Evolutionary conservation across 2,888 invertebrate genomes (phyloP).

Genomic region (Phalangium opilio): DNA sequence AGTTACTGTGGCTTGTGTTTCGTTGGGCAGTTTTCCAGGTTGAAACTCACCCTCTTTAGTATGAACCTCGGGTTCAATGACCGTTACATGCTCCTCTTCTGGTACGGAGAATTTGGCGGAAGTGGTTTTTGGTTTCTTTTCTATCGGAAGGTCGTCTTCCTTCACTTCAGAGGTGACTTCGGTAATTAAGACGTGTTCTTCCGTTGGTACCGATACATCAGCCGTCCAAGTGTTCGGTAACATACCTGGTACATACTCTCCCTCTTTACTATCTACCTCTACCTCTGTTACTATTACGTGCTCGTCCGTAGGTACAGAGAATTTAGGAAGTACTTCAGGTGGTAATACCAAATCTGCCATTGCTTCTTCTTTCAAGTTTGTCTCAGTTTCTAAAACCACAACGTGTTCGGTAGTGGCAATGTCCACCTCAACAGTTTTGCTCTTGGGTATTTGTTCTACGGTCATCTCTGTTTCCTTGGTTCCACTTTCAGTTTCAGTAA

Average conservation of each 20-base stretch:
- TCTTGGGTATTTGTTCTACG: slow-evolving; percentile 8
- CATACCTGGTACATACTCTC: slow-evolving; percentile 5
- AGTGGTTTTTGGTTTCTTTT: slow-evolving; percentile 40
- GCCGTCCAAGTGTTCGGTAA: slow-evolving; percentile 8
- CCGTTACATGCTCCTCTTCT: slow-evolving; percentile 13
- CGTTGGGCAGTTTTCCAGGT: slow-evolving; percentile 11
- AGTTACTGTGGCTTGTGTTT: slow-evolving; percentile 8
- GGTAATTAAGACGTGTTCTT: slow-evolving; percentile 12
- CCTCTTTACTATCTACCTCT: slow-evolving; percentile 14
- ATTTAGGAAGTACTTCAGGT: slow-evolving; percentile 5
- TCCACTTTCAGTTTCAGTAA: slow-evolving; percentile 13
- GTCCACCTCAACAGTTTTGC: slow-evolving; percentile 8
- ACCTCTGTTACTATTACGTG: slow-evolving; percentile 17
- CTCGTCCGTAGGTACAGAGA: slow-evolving; percentile 18
- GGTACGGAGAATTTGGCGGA: slow-evolving; percentile 7
- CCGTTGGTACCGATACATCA: slow-evolving; percentile 10
- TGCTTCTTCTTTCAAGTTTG: slow-evolving; percentile 13
- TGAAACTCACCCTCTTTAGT: slow-evolving; percentile 16
- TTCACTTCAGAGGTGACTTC: slow-evolving; percentile 10
- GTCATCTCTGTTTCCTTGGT: slow-evolving; percentile 15
- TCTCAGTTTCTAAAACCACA: slow-evolving; percentile 13
- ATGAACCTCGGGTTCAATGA: slow-evolving; percentile 9
- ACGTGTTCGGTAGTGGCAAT: slow-evolving; percentile 11
- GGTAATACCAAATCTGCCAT: slow-evolving; percentile 8
- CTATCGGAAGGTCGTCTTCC: slow-evolving; percentile 2